Percentiles rank a stretch among this genome's conserved stretches.
Evolutionary conservation across 2,888 invertebrate species (phyloP).

Genomic region (Cryptocephalus moraei): DNA sequence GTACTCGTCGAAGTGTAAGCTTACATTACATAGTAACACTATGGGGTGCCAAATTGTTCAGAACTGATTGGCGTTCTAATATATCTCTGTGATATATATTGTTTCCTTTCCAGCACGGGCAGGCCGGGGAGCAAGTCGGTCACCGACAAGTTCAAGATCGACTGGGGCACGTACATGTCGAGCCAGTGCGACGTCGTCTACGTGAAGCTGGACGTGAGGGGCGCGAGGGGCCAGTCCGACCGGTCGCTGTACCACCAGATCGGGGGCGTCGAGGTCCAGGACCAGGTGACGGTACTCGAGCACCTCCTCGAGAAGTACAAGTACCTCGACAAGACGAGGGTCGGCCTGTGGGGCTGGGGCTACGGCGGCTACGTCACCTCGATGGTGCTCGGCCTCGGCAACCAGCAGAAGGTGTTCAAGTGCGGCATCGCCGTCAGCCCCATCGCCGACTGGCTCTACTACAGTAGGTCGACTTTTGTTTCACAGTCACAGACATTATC

Average conservation of each 20-base stretch:
- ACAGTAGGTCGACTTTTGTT: too few species aligned
- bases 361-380: constrained; percentile 94
- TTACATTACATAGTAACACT: too few species aligned
- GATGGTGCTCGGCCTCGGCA: constrained; percentile 70
- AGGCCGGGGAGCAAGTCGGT: constrained; percentile 87
- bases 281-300: constrained; percentile 80
- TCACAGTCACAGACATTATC: too few species aligned
- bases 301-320: constrained; percentile 71
- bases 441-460: constrained; percentile 91
- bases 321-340: constrained; percentile 77
- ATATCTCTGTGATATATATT: too few species aligned
- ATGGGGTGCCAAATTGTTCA: too few species aligned
- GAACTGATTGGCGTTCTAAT: too few species aligned
- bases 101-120: constrained; percentile 66
- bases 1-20: constrained; percentile 80
- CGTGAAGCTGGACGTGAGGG: constrained; percentile 83
- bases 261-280: constrained; percentile 74
- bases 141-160: constrained; percentile 74
- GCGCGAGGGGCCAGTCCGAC: constrained; percentile 60
- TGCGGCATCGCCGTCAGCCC: constrained; percentile 93
- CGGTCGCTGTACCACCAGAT: constrained; percentile 71
- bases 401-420: constrained; percentile 71
- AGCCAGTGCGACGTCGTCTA: constrained; percentile 85
- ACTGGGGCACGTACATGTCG: constrained; percentile 91
- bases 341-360: constrained; percentile 95